Evolutionary conservation across 2,888 invertebrate species (phyloP), one percentile per base, ranked within the genome.

Genomic region (Dusona sp.): DNA sequence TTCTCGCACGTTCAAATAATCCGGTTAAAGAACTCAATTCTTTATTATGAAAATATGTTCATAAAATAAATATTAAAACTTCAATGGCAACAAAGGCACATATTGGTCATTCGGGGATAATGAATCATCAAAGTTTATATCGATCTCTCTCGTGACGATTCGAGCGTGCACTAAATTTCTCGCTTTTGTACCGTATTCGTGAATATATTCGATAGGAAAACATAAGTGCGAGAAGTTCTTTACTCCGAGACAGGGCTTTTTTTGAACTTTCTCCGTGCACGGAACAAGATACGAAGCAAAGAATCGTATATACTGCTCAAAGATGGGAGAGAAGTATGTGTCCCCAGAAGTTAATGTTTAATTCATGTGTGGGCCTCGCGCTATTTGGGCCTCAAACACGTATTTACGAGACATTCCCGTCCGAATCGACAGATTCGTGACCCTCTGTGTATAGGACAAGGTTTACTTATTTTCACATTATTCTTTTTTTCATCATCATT

Each of bases 231-330:
- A 83, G 16, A 74, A 83, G 57, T 70, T 77, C 54, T 83, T 75
- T 83, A 61, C 70, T 73, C 68, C 73, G 80, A 77, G 67, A 19
- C 84, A 25, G 79, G 57, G 57, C 19, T 54, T 78, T 78, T 48
- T 79, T 57, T 22, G 84, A 91, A 92, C 93, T 93, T 93, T 93
- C 93, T 90, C 93, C 88, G 75, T 79, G 64, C 75, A 45, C 74
- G 79, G 84, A 89, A 89, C 83, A 79, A 61, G 89, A 91, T 86
- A 90, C 88, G 81, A 83, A 70, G 22, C 57, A 67, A 74, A 87
- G 87, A 89, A 87, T 91, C 90, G 89, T 90, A 88, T 88, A n/a
- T 48, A 61, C 25, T 48, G 38, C 42, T 86, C 87, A 77, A 92
- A 92, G 92, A 92, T 79, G 90, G 92, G 92, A 91, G 92, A 91